Conservation (phyloP, 2,113 vertebrate species). For the Chrysemys picta region DNA sequence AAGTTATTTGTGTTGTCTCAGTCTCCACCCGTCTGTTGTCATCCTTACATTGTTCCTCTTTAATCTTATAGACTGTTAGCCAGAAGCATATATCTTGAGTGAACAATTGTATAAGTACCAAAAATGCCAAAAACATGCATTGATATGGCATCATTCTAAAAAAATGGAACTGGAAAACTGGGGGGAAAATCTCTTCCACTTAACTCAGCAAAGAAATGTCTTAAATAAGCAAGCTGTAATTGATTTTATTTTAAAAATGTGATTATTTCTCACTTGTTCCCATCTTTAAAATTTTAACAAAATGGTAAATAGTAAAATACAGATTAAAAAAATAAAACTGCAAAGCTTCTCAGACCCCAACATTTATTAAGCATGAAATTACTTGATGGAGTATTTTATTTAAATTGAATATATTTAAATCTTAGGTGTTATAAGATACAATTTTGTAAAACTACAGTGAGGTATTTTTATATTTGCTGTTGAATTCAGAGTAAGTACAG, state of each 20-base stretch:
- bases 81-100: neutral
- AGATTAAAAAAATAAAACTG: neutral
- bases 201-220: neutral
- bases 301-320: neutral
- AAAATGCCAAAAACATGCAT: neutral
- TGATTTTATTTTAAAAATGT: neutral
- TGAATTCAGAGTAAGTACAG: neutral
- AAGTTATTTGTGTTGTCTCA: neutral
- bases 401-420: neutral
- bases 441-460: neutral
- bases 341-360: neutral
- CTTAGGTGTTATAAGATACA: neutral
- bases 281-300: neutral
- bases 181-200: neutral
- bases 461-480: neutral
- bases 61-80: neutral
- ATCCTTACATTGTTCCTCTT: neutral
- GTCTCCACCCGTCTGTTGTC: neutral
- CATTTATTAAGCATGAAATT: neutral
- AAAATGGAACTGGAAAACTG: neutral
- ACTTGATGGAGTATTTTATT: neutral
- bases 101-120: neutral
- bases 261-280: neutral
- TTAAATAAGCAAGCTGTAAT: neutral
- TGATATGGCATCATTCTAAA: neutral